A percentile compares a stretch with the other conserved stretches of the same genome.
phyloP scores from a whole-genome alignment of 2,797 vertebrate genomes.

The Emydoidea blandingii region DNA sequence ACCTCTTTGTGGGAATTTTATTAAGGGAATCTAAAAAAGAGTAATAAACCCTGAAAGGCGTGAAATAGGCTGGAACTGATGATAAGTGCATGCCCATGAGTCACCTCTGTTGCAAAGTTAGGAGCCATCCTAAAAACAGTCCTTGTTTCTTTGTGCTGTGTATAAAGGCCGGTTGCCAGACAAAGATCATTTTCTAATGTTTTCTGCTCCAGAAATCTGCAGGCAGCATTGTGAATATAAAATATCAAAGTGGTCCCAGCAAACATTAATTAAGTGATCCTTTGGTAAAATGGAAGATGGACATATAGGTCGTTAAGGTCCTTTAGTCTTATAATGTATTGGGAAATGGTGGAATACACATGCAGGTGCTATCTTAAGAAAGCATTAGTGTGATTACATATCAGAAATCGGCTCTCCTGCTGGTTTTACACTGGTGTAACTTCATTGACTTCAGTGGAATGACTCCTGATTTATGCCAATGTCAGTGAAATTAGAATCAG shows the following conservation, averaged over 20 bases:
- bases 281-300: neutral
- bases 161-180: neutral
- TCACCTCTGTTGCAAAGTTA: neutral
- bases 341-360: neutral
- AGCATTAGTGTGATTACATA: neutral
- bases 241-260: neutral
- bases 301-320: neutral
- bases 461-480: neutral
- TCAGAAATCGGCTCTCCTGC: neutral
- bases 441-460: neutral
- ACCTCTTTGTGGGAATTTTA: conserved; percentile 46
- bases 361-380: neutral
- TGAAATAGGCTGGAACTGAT: conserved; percentile 50
- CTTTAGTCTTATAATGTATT: neutral
- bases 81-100: conserved; percentile 1
- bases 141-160: neutral
- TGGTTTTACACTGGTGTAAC: neutral
- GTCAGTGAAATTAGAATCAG: neutral
- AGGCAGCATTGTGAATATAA: neutral
- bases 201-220: neutral
- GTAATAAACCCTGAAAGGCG: conserved; percentile 53
- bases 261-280: neutral
- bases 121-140: neutral
- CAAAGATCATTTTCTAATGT: neutral
- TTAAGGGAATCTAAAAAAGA: conserved; percentile 41